Base-by-base conservation (phyloP, 2,888 invertebrate species). In the Poecilobothrus nobilitatus region DNA sequence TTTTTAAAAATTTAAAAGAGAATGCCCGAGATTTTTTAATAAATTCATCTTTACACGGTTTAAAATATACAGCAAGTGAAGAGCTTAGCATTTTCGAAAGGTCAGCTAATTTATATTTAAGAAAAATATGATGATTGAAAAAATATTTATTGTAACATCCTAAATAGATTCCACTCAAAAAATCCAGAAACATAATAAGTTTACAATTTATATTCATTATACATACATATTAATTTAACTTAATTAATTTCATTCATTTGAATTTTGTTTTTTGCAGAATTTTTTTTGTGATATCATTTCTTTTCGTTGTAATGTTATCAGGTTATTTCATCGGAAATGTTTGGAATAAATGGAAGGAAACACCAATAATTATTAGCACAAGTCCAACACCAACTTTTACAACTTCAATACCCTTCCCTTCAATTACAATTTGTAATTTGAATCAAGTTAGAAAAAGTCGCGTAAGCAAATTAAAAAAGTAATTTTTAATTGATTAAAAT, bases 341-440 rank as follows among this genome's bases (percentile, higher is more conserved):
- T 1, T 92, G 91, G 76, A 81, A 83, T 1, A 92, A 90, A 78
- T 94, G 91, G 89, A 84, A 85, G 9, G 83, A 84, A 5, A 85
- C 87, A 15, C 93, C 93, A 0, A 89, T 94, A 76, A 91, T 94
- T 63, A 90, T 92, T 68, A 90, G 80, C 34, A 87, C 92, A 70
- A 91, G 90, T 75, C 89, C 93, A 0, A 86, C 87, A 73, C 87
- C 88, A 69, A 87, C 88, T 71, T 83, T 86, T 0, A 83, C 92
- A 4, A 84, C 85, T 21, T 83, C 86, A 63, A 85, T 94, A 70
- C 93, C 93, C 0, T 94, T 94, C 79, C 94, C 94, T 0, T 91
- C 93, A 0, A 83, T 94, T 10, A 94, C 93, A 0, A 87, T 94
- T 72, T 94, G 94, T 77, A 94, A 92, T 77, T 89, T 92, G 78